Evolutionary conservation across 2,888 invertebrate genomes (phyloP).

Genomic region (Megaustenia siamemsis): DNA sequence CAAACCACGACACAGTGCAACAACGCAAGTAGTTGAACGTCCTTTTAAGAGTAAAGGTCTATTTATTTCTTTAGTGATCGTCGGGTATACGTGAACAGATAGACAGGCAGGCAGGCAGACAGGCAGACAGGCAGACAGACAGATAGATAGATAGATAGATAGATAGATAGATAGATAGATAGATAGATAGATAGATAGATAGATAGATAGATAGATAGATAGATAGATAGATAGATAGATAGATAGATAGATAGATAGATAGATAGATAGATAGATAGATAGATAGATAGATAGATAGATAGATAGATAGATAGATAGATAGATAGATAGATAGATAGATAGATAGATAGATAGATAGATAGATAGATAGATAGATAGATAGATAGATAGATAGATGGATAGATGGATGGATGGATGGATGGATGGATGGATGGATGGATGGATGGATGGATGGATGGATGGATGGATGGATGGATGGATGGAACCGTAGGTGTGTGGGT

Average conservation of each 20-base stretch:
- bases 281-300: constrained; percentile 9
- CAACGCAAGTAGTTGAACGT: too few relatives aligned
- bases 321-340: constrained; percentile 9
- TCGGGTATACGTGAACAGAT: too few relatives aligned
- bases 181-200: too few relatives aligned
- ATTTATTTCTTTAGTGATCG: too few relatives aligned
- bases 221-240: too few relatives aligned
- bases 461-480: background rate
- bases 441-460: background rate
- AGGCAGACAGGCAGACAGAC: too few relatives aligned
- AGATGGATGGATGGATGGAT: background rate
- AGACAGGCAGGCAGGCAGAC: too few relatives aligned
- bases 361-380: constrained; percentile 9
- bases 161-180: too few relatives aligned
- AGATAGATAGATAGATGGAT: constrained; percentile 5
- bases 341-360: constrained; percentile 9
- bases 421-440: background rate
- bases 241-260: constrained; percentile 4
- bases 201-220: too few relatives aligned
- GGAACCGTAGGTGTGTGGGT: background rate
- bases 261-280: constrained; percentile 9
- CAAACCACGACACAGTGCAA: too few relatives aligned
- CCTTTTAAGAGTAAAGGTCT: too few relatives aligned
- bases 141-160: too few relatives aligned
- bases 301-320: constrained; percentile 9